A percentile compares a stretch with the other conserved stretches of the same genome.
Evolutionary conservation across 2,888 invertebrate species (phyloP).

Genomic region (Apocheima hispidaria): DNA sequence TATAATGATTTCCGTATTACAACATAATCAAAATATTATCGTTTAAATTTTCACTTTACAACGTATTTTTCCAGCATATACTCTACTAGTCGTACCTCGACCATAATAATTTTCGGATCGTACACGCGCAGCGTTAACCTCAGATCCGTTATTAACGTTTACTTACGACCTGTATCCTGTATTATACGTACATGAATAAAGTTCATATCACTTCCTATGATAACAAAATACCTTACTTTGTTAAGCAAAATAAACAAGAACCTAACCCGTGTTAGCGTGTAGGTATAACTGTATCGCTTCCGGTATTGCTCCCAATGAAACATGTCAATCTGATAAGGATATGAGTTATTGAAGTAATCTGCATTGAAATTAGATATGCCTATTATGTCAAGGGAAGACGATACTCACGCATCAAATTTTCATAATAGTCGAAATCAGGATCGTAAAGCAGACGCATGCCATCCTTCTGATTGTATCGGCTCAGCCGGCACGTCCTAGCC

Average conservation of each 20-base stretch:
- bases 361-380: constrained; percentile 19
- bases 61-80: too few relatives aligned
- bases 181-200: background rate
- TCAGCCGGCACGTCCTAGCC: constrained; percentile 93
- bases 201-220: constrained; percentile 4
- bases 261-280: background rate
- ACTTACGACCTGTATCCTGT: background rate
- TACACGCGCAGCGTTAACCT: too few relatives aligned
- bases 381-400: constrained; percentile 17
- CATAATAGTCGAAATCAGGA: constrained; percentile 96
- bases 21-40: too few relatives aligned
- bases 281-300: constrained; percentile 9
- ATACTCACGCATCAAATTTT: constrained; percentile 95
- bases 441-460: constrained; percentile 96
- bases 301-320: constrained; percentile 1
- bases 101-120: too few relatives aligned
- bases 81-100: too few relatives aligned
- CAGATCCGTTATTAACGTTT: too few relatives aligned
- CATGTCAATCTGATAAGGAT: constrained; percentile 19
- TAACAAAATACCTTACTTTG: background rate
- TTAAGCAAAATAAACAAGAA: constrained; percentile 2
- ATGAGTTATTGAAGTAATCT: constrained; percentile 7
- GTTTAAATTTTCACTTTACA: too few relatives aligned
- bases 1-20: too few relatives aligned
- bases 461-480: constrained; percentile 94